Evolutionary conservation across 2,888 invertebrate genomes (phyloP).

Genomic region (Molorchus minor): DNA sequence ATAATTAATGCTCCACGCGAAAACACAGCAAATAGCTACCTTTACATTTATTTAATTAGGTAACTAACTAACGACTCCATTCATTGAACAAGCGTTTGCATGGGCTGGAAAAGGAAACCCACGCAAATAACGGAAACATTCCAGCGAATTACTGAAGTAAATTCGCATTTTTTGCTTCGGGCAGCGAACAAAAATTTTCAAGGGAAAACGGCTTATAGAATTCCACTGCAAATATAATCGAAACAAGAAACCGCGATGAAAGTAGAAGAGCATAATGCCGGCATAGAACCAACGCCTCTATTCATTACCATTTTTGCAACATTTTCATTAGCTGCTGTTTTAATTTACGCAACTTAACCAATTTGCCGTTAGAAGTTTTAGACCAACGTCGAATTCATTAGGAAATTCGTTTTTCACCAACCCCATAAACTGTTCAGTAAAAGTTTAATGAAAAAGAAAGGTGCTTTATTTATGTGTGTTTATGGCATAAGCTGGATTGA

Average conservation of each 20-base stretch:
- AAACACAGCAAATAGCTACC: too few relatives aligned
- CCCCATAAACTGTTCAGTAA: too few relatives aligned
- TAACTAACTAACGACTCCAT: too few relatives aligned
- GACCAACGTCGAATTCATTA: slow-evolving; percentile 10
- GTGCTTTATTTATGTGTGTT: too few relatives aligned
- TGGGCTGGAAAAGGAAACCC: too few relatives aligned
- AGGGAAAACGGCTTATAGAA: neutral
- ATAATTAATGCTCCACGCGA: too few relatives aligned
- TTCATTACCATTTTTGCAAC: slow-evolving; percentile 30
- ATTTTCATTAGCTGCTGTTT: slow-evolving; percentile 31
- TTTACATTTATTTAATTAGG: too few relatives aligned
- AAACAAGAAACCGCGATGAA: slow-evolving; percentile 19
- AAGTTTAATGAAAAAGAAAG: too few relatives aligned
- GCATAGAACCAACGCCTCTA: slow-evolving; percentile 26
- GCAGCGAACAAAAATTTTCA: neutral
- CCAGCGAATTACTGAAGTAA: neutral
- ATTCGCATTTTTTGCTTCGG: neutral
- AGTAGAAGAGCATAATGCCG: slow-evolving; percentile 16
- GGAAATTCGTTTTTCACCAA: too few relatives aligned
- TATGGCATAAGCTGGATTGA: too few relatives aligned
- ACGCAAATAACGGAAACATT: neutral
- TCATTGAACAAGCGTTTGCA: too few relatives aligned
- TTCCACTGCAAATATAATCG: slow-evolving; percentile 6
- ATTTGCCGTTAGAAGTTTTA: slow-evolving; percentile 17
- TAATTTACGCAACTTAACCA: slow-evolving; percentile 29